These are phyloP conservation scores for Drosophila recens DNA, from an alignment of 2,888 invertebrate species.

Conservation along the genomic window DNA sequence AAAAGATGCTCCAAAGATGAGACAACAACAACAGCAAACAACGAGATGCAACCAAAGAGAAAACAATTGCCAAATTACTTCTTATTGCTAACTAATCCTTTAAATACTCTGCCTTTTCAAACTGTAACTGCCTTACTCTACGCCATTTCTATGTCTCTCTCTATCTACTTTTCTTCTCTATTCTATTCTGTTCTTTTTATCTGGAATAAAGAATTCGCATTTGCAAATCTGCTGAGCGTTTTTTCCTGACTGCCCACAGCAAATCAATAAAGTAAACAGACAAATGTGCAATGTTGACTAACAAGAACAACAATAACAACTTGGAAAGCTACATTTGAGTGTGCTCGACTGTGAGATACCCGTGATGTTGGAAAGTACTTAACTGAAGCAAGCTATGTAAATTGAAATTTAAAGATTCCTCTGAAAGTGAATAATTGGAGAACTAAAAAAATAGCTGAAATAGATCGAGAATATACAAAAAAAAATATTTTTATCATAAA, in stretches of 20 bases:
- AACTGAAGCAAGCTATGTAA: too few relatives aligned
- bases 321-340: not conserved
- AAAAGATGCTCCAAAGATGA: not conserved
- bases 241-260: slow-evolving; percentile 31
- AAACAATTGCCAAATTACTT: slow-evolving; percentile 53
- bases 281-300: slow-evolving; percentile 18
- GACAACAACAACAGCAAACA: slow-evolving; percentile 7
- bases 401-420: too few relatives aligned
- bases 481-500: too few relatives aligned
- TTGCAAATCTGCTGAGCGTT: slow-evolving; percentile 30
- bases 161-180: slow-evolving; percentile 30
- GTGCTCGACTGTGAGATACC: not conserved
- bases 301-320: slow-evolving; percentile 15
- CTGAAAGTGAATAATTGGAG: too few relatives aligned
- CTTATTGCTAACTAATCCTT: slow-evolving; percentile 37
- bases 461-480: too few relatives aligned
- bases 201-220: slow-evolving; percentile 69
- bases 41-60: slow-evolving; percentile 51
- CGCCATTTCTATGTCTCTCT: slow-evolving; percentile 17
- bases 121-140: slow-evolving; percentile 39
- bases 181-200: slow-evolving; percentile 45
- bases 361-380: not conserved
- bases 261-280: slow-evolving; percentile 60
- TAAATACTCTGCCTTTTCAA: slow-evolving; percentile 32
- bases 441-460: too few relatives aligned